Evolutionary conservation across 2,888 invertebrate genomes (phyloP).

Genomic region (Orthonevra nobilis): DNA sequence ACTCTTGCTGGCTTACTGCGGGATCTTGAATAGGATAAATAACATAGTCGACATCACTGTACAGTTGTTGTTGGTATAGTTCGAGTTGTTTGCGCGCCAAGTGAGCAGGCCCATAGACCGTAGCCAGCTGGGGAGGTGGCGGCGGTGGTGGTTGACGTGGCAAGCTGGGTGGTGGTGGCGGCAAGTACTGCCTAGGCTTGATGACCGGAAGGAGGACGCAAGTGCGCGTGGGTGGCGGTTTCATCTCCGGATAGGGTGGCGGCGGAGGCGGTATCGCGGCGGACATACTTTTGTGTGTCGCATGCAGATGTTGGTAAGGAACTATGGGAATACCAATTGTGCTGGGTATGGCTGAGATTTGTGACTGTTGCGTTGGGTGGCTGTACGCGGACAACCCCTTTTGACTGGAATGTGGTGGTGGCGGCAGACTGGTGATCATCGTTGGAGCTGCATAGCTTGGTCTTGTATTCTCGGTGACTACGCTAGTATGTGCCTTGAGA

Average conservation of each 20-base stretch:
- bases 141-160: slow-evolving; percentile 84
- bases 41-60: slow-evolving; percentile 95
- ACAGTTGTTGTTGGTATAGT: slow-evolving; percentile 93
- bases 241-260: slow-evolving; percentile 81
- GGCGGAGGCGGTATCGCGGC: slow-evolving; percentile 79
- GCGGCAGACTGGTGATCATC: slow-evolving; percentile 56
- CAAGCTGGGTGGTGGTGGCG: slow-evolving; percentile 86
- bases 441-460: slow-evolving; percentile 82
- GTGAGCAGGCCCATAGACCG: slow-evolving; percentile 87
- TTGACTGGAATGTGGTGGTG: slow-evolving; percentile 74
- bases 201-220: slow-evolving; percentile 84
- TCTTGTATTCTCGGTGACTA: slow-evolving; percentile 84
- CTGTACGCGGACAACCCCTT: slow-evolving; percentile 73
- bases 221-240: slow-evolving; percentile 80
- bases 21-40: slow-evolving; percentile 95
- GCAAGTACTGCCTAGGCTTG: slow-evolving; percentile 83
- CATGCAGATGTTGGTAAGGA: slow-evolving; percentile 82
- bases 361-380: slow-evolving; percentile 74
- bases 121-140: slow-evolving; percentile 84
- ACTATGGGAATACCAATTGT: slow-evolving; percentile 80
- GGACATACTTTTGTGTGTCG: slow-evolving; percentile 84
- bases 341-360: slow-evolving; percentile 72
- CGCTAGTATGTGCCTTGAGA: slow-evolving; percentile 87
- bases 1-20: slow-evolving; percentile 93
- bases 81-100: slow-evolving; percentile 89